phyloP scores from a whole-genome alignment of 2,888 invertebrate species.

The Eurois occulta region DNA sequence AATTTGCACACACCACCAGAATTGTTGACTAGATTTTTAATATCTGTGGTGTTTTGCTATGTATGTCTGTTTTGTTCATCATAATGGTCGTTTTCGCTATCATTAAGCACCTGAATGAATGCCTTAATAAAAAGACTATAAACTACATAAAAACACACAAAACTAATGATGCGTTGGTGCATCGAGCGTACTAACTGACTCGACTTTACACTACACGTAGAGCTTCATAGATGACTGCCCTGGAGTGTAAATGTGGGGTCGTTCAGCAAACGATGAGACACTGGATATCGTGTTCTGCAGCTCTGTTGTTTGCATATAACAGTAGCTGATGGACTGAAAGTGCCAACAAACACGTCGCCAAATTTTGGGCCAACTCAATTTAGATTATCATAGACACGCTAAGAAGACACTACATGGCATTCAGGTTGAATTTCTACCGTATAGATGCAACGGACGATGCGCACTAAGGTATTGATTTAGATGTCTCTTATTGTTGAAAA shows the following conservation, averaged over 20 bases:
- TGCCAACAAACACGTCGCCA: background rate
- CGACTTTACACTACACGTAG: background rate
- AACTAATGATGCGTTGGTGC: background rate
- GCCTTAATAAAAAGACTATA: background rate
- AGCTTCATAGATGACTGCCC: background rate
- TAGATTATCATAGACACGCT: background rate
- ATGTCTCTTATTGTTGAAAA: background rate
- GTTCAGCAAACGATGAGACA: background rate
- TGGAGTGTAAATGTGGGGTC: background rate
- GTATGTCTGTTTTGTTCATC: background rate
- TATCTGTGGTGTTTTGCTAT: background rate
- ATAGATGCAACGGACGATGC: no score
- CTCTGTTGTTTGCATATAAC: background rate
- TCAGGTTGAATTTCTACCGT: background rate
- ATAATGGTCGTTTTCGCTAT: background rate
- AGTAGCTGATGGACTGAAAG: background rate
- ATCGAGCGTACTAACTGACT: background rate
- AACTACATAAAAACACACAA: no score
- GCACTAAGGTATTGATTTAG: no score
- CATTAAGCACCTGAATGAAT: background rate
- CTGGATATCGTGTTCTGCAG: background rate
- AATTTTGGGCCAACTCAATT: background rate
- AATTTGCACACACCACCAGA: conserved; percentile 8
- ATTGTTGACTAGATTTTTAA: background rate
- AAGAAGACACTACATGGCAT: background rate